Percentiles rank a stretch among this genome's conserved stretches.
phyloP scores from a whole-genome alignment of 92 coral and sea anemone species.

The Umimayanthus kanabou region DNA sequence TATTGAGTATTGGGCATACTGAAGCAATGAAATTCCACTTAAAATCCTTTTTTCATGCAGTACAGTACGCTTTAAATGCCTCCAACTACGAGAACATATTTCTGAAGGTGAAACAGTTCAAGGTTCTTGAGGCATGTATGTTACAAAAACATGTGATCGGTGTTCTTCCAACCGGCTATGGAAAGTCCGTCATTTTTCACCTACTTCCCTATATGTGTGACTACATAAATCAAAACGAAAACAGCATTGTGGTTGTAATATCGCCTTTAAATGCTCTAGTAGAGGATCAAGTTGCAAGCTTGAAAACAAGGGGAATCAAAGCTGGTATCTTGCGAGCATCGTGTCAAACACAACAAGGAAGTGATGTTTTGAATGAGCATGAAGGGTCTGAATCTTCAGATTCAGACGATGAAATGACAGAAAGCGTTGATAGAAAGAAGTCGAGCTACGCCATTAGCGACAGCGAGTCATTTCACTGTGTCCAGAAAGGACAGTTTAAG shows the following conservation, averaged over 20 bases:
- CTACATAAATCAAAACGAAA: conserved; percentile 5
- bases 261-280: conserved; percentile 56
- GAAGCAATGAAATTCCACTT: conserved; percentile 18
- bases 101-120: conserved; percentile 51
- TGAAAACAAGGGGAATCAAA: conserved; percentile 42
- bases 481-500: background rate
- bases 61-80: conserved; percentile 16
- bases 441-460: background rate
- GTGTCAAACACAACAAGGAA: background rate
- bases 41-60: conserved; percentile 26
- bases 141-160: conserved; percentile 19
- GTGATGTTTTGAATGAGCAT: background rate
- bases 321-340: conserved; percentile 41
- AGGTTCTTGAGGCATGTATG: conserved; percentile 42
- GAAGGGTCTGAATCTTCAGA: background rate
- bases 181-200: conserved; percentile 60
- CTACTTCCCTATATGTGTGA: conserved; percentile 57
- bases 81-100: conserved; percentile 11
- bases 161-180: conserved; percentile 60
- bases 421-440: background rate
- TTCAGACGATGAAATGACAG: conserved; percentile 4
- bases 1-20: background rate
- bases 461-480: background rate
- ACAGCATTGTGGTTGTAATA: conserved; percentile 44
- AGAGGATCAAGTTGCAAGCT: conserved; percentile 47